A percentile compares a stretch with the other conserved stretches of the same genome.
phyloP scores from a whole-genome alignment of 2,113 vertebrate genomes.

The Papio anubis region DNA sequence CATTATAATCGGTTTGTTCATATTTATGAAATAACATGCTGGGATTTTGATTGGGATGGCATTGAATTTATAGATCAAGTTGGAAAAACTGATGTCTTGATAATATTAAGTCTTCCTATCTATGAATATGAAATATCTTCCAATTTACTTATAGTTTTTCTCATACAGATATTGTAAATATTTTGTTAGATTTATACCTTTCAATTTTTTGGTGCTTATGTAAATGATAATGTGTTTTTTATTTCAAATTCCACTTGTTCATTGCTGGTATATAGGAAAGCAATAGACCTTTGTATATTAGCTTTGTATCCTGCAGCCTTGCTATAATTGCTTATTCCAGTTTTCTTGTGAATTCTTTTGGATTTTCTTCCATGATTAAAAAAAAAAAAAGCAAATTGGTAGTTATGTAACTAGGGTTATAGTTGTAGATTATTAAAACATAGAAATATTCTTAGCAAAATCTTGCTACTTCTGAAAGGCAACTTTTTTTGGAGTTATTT shows the following conservation, averaged over 20 bases:
- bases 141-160: background rate
- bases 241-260: background rate
- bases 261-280: background rate
- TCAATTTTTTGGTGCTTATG: background rate
- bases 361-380: background rate
- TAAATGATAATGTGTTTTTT: background rate
- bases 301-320: background rate
- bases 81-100: background rate
- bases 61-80: background rate
- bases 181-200: background rate
- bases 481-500: slow-evolving; percentile 78
- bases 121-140: background rate
- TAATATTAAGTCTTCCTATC: background rate
- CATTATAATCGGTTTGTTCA: background rate
- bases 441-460: slow-evolving; percentile 80
- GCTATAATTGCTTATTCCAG: background rate
- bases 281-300: background rate
- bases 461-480: slow-evolving; percentile 75
- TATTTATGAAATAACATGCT: background rate
- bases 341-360: background rate
- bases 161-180: background rate
- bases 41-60: background rate
- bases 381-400: slow-evolving; percentile 75
- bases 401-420: slow-evolving; percentile 82
- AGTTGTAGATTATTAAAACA: slow-evolving; percentile 81